Evolutionary conservation across 1,140 invertebrate genomes (phyloP), one percentile per base, ranked within the genome.

Genomic region (Galleria mellonella): DNA sequence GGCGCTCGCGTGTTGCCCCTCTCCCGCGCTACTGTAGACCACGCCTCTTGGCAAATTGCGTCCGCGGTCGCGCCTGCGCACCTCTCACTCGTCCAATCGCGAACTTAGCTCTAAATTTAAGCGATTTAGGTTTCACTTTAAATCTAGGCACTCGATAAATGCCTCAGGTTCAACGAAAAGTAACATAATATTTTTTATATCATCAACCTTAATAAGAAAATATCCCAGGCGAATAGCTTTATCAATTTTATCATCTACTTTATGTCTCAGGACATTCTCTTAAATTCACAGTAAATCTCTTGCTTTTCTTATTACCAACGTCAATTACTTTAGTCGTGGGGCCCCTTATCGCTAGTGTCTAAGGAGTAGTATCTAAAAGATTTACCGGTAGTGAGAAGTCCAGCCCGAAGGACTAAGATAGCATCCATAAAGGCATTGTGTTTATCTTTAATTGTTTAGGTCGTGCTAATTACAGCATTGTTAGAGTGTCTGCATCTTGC

Each of bases 261-360:
- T 67, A 71, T 65, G 51, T 58, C 55, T 46, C 43, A 56, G 54
- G 63, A 65, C 63, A 69, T 55, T 62, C 42, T 62, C 60, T 51
- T 66, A 60, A 62, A 50, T 38, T 53, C 61, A 56, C 61, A 56
- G 62, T 62, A 56, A 55, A 56, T 58, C 55, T 52, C 55, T 47
- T 59, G 47, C 43, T 64, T 64, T 61, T 68, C 62, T 58, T 74
- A 70, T 71, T 69, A 45, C 35, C 45, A 42, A 75, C 65, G 70
- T 72, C 70, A 78, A 75, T 75, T 75, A 75, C 57, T 61, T 44
- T 53, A 59, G 51, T 67, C 67, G 67, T 71, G 72, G 57, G 61
- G 37, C 40, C 44, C 33, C 53, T 71, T 77, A 77, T 74, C 73
- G 46, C 46, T 36, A 9, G 52, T 58, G 62, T 66, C 61, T 56